These are phyloP conservation scores for Drosophila trapezifrons DNA, from an alignment of 1,140 invertebrate genomes.

Conservation along the genomic window DNA sequence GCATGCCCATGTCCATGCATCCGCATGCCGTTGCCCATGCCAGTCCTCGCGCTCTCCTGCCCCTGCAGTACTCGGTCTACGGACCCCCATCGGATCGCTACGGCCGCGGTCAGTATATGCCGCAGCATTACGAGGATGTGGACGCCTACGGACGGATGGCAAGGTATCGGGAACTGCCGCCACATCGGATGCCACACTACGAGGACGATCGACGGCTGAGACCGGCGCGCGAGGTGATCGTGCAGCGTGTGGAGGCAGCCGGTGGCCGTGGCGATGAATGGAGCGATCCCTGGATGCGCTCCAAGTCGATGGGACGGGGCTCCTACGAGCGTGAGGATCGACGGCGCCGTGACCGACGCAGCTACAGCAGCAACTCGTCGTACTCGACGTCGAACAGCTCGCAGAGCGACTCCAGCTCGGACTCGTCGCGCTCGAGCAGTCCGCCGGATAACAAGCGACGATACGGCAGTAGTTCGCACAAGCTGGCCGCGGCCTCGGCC, in stretches of 20 bases:
- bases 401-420: constrained; percentile 84
- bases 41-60: constrained; percentile 55
- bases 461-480: constrained; percentile 65
- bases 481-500: constrained; percentile 42
- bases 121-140: constrained; percentile 72
- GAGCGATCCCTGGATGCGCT: constrained; percentile 96
- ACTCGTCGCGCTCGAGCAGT: constrained; percentile 80
- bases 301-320: constrained; percentile 87
- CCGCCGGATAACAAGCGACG: constrained; percentile 68
- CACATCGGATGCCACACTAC: constrained; percentile 83
- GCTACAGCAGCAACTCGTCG: constrained; percentile 87
- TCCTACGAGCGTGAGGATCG: constrained; percentile 76
- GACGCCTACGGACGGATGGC: constrained; percentile 78
- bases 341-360: constrained; percentile 83
- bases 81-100: constrained; percentile 69
- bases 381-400: constrained; percentile 88
- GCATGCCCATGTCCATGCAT: constrained; percentile 33
- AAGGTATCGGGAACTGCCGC: constrained; percentile 78
- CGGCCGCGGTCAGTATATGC: constrained; percentile 54
- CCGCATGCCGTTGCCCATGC: constrained; percentile 28
- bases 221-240: constrained; percentile 91
- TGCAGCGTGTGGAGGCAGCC: constrained; percentile 88
- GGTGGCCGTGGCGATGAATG: constrained; percentile 91
- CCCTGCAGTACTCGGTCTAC: constrained; percentile 63
- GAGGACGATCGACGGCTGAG: constrained; percentile 86